phyloP scores from a whole-genome alignment of 2,113 vertebrate species.

The Genyomyrus donnyi region DNA sequence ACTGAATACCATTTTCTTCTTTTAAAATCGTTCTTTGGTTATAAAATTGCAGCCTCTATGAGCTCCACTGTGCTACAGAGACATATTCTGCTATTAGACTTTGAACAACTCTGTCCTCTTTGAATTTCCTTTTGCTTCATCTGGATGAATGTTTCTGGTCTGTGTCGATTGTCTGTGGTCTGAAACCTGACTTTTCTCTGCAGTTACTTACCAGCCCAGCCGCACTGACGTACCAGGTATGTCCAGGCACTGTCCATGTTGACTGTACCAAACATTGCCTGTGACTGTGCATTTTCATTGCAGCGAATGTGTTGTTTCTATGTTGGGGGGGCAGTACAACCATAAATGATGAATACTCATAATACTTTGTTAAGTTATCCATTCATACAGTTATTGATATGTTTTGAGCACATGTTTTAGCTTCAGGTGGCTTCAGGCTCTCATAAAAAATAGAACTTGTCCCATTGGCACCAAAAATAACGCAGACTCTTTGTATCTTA shows the following conservation, averaged over 20 bases:
- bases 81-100: neutral
- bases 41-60: neutral
- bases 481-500: neutral
- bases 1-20: neutral
- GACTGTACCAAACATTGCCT: constrained; percentile 7
- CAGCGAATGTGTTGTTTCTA: constrained; percentile 9
- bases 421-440: neutral
- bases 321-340: neutral
- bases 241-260: constrained; percentile 36
- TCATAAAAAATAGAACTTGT: constrained; percentile 18
- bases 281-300: constrained; percentile 21
- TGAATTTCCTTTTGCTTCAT: neutral
- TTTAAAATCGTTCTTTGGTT: constrained; percentile 30
- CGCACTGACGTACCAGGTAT: constrained; percentile 61
- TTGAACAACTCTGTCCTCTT: neutral
- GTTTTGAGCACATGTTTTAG: neutral
- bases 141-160: neutral
- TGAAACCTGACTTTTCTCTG: constrained; percentile 60
- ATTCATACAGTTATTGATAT: neutral
- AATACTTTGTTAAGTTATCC: neutral
- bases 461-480: neutral
- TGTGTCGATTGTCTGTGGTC: constrained; percentile 25
- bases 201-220: constrained; percentile 56
- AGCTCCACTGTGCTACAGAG: neutral
- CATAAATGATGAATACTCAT: neutral